phyloP scores from a whole-genome alignment of 2,113 vertebrate species.

The Tupaia chinensis region DNA sequence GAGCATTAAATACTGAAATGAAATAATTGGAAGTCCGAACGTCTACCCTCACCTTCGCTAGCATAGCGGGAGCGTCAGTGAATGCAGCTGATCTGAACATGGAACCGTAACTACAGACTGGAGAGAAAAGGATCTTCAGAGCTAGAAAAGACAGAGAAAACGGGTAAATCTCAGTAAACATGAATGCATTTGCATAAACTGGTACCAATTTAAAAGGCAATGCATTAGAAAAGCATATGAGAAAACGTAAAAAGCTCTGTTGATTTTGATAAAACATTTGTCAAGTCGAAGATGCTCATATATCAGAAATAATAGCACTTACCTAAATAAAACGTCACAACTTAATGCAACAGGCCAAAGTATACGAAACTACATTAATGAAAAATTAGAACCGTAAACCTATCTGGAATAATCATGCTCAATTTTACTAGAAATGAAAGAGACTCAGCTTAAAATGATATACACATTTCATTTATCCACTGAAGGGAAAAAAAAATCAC shows the following conservation, averaged over 20 bases:
- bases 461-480: background rate
- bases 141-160: background rate
- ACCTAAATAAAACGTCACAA: slow-evolving; percentile 15
- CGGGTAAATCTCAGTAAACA: background rate
- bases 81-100: background rate
- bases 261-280: background rate
- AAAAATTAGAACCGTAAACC: slow-evolving; percentile 10
- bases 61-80: background rate
- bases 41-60: background rate
- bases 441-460: background rate
- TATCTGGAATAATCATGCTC: background rate
- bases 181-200: background rate
- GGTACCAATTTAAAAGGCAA: background rate
- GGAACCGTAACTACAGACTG: background rate
- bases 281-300: slow-evolving; percentile 7
- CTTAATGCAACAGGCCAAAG: background rate
- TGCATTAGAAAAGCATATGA: slow-evolving; percentile 9
- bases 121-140: background rate
- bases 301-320: background rate
- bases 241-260: background rate
- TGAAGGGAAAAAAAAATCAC: background rate
- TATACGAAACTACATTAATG: background rate
- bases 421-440: slow-evolving; percentile 34
- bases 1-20: background rate
- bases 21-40: background rate